phyloP scores from a whole-genome alignment of 2,888 invertebrate species.

The Synergus japonicus region DNA sequence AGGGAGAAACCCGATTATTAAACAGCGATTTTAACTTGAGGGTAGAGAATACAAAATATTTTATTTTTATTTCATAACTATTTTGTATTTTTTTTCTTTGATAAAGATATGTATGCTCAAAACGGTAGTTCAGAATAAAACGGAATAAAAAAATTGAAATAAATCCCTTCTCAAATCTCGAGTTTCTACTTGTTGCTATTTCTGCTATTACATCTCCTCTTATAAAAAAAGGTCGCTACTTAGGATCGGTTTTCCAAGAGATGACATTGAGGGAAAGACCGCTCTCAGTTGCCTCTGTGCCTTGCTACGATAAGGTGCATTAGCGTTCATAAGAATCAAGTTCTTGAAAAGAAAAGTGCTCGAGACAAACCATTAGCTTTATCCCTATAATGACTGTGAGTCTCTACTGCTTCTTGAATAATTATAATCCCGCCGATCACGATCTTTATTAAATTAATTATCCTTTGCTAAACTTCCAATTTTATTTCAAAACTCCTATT shows the following conservation, averaged over 20 bases:
- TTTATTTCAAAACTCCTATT: not conserved
- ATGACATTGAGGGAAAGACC: conserved; percentile 33
- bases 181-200: conserved; percentile 41
- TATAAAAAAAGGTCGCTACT: conserved; percentile 31
- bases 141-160: conserved; percentile 22
- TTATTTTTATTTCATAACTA: no score
- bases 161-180: conserved; percentile 16
- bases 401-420: not conserved
- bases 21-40: no score
- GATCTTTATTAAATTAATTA: conserved; percentile 15
- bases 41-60: no score
- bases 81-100: no score
- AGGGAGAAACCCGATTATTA: no score
- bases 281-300: conserved; percentile 35
- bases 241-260: conserved; percentile 36
- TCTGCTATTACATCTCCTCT: not conserved
- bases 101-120: not conserved
- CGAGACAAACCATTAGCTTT: conserved; percentile 26
- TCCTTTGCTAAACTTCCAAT: not conserved
- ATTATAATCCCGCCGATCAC: not conserved
- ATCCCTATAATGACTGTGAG: conserved; percentile 2
- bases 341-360: conserved; percentile 14
- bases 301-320: conserved; percentile 24
- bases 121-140: not conserved
- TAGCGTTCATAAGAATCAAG: conserved; percentile 22